Base-by-base conservation (phyloP, 2,888 invertebrate genomes). In the Diarsia dahlii region DNA sequence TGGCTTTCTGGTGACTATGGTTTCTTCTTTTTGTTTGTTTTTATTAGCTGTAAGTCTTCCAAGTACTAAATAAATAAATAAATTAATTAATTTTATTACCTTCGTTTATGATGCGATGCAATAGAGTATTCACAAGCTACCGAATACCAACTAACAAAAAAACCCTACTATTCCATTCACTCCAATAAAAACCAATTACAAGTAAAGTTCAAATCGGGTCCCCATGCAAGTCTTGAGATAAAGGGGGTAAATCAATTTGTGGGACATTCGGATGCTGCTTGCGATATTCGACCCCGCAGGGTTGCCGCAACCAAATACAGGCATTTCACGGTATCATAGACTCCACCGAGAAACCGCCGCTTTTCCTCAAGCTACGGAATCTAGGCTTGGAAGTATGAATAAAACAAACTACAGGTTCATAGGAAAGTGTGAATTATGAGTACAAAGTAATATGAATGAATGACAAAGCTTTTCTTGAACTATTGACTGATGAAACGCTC, bases 171-270 rank as follows among this genome's bases (percentile, higher is more conserved):
- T 39, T 56, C 20, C 34, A 64, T 74, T 52, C 5, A 54, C 45
- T 23, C 23, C 48, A 56, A 64, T 46, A 66, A 52, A 69, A 83
- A 76, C 34, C 80, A 74, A 84, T 86, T 77, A 85, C 72, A 80
- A 76, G 48, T 74, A 69, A 50, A 73, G 60, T 20, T 74, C 70
- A 79, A 79, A 80, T 74, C 46, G 66, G 63, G 58, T 80, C 78
- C 67, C 84, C 76, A 73, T 71, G 69, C 80, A 68, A 69, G 77
- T 77, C 82, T 78, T 79, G 68, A 84, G 89, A 88, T 85, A 84
- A 76, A 86, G 82, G 79, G 81, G 84, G 72, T 87, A 87, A 90
- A 90, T 91, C 91, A 90, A 90, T 91, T 90, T 90, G 88, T 86
- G 82, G 82, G 83, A 85, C 84, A 88, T 88, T 86, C 85, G 75